Conservation (phyloP, 2,113 vertebrate species). For the Sakesphorus luctuosus region DNA sequence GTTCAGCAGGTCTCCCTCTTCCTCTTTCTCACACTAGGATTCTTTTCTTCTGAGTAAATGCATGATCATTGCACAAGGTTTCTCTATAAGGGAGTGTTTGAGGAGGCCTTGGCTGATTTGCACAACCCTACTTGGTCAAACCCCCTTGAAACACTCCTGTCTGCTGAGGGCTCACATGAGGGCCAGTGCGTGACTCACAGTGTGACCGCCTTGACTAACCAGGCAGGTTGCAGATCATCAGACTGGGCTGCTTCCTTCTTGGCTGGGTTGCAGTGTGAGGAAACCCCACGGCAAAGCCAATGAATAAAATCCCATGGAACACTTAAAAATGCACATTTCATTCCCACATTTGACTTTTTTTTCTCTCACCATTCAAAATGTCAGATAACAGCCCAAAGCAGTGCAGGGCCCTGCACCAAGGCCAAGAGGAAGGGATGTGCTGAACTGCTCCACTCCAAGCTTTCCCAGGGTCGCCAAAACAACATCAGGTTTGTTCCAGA, state of each 20-base stretch:
- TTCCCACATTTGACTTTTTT: background rate
- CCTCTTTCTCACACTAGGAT: background rate
- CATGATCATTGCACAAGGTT: background rate
- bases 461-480: background rate
- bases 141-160: background rate
- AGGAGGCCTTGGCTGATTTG: background rate
- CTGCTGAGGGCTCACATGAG: constrained; percentile 47
- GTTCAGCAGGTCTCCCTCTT: background rate
- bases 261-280: background rate
- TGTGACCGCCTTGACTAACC: background rate
- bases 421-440: background rate
- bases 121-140: constrained; percentile 32
- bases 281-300: background rate
- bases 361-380: fast-evolving
- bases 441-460: background rate
- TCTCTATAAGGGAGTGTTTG: background rate
- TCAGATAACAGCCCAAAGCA: background rate
- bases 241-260: background rate
- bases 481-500: background rate
- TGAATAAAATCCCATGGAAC: background rate
- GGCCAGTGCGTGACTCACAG: background rate
- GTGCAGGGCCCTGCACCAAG: background rate
- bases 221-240: background rate
- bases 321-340: background rate
- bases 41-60: background rate